Percentiles rank a stretch among this genome's conserved stretches.
phyloP scores from a whole-genome alignment of 2,888 invertebrate species.

The Cephus runcator region DNA sequence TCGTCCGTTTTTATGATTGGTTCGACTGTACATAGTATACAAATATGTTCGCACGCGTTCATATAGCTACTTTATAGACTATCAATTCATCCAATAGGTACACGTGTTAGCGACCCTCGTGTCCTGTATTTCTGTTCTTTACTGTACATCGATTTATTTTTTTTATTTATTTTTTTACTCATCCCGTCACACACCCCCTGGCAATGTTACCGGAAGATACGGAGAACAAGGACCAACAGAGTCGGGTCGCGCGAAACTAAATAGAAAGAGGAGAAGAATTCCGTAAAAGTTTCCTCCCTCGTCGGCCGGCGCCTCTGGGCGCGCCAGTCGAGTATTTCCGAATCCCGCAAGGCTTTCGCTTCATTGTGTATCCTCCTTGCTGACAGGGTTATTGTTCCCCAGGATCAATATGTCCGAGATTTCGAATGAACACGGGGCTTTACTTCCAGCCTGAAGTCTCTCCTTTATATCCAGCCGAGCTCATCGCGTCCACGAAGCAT shows the following conservation, averaged over 20 bases:
- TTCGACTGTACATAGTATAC: not conserved
- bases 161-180: not conserved
- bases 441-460: not conserved
- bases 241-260: not conserved
- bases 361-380: not conserved
- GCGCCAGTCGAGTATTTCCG: not conserved
- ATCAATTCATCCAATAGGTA: not conserved
- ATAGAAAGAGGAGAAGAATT: not conserved
- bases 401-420: not conserved
- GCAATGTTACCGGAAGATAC: not conserved
- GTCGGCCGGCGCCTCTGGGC: not conserved
- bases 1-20: not conserved
- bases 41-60: not conserved
- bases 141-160: not conserved
- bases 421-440: not conserved
- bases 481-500: not conserved
- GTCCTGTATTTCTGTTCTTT: not conserved
- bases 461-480: not conserved
- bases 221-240: not conserved
- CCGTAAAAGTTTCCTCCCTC: not conserved
- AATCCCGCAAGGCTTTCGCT: not conserved
- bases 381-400: not conserved
- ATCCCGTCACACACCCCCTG: not conserved
- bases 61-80: not conserved
- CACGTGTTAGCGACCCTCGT: not conserved